Evolutionary conservation across 2,888 invertebrate genomes (phyloP).

Genomic region (Tetanocera ferruginea): DNA sequence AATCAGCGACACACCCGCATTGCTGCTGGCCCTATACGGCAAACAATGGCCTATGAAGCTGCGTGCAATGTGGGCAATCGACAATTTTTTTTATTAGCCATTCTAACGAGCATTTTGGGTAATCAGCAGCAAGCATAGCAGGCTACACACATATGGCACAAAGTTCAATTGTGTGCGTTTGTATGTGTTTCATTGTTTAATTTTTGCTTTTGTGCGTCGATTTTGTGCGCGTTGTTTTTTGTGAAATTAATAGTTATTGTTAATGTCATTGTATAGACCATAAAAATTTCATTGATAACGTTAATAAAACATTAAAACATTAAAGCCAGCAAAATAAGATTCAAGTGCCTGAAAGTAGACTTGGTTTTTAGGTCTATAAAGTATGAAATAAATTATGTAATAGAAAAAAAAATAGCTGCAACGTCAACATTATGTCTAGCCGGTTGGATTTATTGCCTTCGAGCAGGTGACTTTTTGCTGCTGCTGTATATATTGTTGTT

Average conservation of each 20-base stretch:
- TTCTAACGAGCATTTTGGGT: conserved; percentile 61
- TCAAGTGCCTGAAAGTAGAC: neutral
- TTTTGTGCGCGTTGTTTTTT: neutral
- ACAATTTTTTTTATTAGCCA: conserved; percentile 41
- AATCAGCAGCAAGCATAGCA: conserved; percentile 40
- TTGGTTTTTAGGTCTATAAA: neutral
- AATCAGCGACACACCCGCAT: too few species aligned
- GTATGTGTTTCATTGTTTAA: neutral
- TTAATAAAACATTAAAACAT: conserved; percentile 9
- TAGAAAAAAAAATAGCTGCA: neutral
- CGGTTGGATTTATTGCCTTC: conserved; percentile 20
- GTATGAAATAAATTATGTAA: neutral
- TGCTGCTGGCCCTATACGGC: too few species aligned
- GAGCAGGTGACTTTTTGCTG: conserved; percentile 18
- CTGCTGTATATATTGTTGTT: too few species aligned
- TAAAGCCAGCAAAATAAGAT: neutral
- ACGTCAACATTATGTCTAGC: neutral
- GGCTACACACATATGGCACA: neutral
- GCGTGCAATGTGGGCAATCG: conserved; percentile 37
- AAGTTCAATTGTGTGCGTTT: neutral
- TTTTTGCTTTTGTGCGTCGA: neutral
- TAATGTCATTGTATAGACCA: conserved; percentile 24
- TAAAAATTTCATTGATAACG: conserved; percentile 34
- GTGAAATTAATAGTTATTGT: conserved; percentile 20
- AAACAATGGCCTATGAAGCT: neutral